Evolutionary conservation across 2,113 vertebrate genomes (phyloP).

Genomic region (Merops nubicus): DNA sequence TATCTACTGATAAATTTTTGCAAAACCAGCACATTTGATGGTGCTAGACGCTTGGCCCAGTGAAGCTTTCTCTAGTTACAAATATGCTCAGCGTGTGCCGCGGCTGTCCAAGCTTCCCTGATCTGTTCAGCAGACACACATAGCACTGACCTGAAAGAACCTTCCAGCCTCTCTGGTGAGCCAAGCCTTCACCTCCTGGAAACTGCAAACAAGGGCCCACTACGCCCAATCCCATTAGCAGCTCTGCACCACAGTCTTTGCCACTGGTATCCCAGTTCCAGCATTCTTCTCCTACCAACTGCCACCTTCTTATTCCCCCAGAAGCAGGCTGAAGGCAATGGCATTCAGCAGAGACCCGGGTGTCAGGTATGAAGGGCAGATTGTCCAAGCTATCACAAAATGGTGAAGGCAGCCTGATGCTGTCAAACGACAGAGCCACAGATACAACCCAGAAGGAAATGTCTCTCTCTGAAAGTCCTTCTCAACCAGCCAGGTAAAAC

Average conservation of each 20-base stretch:
- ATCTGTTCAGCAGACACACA: neutral
- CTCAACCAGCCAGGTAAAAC: neutral
- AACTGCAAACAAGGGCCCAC: neutral
- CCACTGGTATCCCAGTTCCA: neutral
- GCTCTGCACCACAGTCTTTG: neutral
- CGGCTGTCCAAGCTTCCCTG: neutral
- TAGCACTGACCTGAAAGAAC: neutral
- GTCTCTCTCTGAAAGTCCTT: neutral
- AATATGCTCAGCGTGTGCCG: accelerated
- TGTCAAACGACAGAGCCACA: neutral
- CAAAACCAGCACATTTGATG: neutral
- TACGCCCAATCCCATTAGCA: neutral
- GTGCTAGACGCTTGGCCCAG: neutral
- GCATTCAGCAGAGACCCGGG: neutral
- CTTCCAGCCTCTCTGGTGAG: neutral
- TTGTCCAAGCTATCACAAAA: neutral
- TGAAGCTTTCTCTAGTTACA: neutral
- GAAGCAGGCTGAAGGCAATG: neutral
- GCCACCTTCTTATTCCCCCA: neutral
- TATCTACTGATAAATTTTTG: conserved; percentile 22
- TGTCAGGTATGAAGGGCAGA: neutral
- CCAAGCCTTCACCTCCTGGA: neutral
- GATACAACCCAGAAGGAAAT: neutral
- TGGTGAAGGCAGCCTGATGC: neutral
- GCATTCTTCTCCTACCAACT: accelerated